Percentiles rank a stretch among this genome's conserved stretches.
These are phyloP conservation scores for Nesogale talazaci DNA, from an alignment of 2,113 vertebrate species.

Conservation along the genomic window DNA sequence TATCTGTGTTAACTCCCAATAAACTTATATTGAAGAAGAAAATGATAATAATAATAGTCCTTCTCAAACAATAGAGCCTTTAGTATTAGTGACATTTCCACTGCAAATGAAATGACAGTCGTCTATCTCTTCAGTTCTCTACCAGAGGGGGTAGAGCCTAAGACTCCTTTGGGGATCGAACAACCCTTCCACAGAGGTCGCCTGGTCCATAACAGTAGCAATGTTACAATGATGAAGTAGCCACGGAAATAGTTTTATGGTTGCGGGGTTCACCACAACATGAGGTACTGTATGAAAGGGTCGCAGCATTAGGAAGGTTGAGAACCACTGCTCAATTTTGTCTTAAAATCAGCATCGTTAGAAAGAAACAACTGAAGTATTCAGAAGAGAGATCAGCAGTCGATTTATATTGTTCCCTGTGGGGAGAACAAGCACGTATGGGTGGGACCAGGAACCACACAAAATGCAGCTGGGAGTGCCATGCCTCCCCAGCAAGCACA, in stretches of 20 bases:
- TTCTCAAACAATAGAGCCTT: not conserved
- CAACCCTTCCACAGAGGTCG: too few relatives aligned
- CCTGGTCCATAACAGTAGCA: too few relatives aligned
- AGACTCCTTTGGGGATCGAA: too few relatives aligned
- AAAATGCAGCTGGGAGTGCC: fast-evolving
- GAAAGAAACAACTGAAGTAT: slow-evolving; percentile 9
- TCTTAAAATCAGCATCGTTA: slow-evolving; percentile 38
- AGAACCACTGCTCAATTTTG: not conserved
- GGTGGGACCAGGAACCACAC: not conserved
- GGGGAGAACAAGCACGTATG: not conserved
- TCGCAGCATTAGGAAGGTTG: too few relatives aligned
- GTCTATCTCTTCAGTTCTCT: not conserved
- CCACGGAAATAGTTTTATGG: too few relatives aligned
- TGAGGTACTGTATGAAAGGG: too few relatives aligned
- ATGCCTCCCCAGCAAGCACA: not conserved
- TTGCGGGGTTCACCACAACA: too few relatives aligned
- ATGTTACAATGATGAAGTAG: too few relatives aligned
- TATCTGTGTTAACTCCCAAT: too few relatives aligned
- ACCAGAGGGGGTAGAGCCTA: too few relatives aligned
- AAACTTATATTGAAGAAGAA: too few relatives aligned
- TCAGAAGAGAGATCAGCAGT: not conserved
- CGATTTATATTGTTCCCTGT: not conserved
- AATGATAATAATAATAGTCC: not conserved
- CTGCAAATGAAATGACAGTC: slow-evolving; percentile 1
- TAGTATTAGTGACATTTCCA: not conserved